Evolutionary conservation across 2,888 invertebrate species (phyloP).

Genomic region (Diarsia dahlii): DNA sequence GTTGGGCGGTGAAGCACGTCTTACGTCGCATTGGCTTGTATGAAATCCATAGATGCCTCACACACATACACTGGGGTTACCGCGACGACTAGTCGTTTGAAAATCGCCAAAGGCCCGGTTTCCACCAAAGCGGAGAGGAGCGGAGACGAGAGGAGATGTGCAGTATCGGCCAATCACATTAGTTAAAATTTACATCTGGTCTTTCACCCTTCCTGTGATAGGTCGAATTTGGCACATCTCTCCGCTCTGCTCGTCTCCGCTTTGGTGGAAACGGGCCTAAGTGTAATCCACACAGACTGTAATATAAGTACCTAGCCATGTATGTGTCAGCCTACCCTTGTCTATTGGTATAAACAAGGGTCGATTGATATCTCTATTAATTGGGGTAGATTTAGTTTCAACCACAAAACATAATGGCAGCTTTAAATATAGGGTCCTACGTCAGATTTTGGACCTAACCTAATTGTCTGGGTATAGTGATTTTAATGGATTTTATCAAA

Average conservation of each 20-base stretch:
- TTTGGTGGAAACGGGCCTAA: too few relatives aligned
- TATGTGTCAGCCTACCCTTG: conserved; percentile 14
- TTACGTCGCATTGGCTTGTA: not conserved
- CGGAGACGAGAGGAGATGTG: too few relatives aligned
- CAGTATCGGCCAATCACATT: too few relatives aligned
- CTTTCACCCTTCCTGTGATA: too few relatives aligned
- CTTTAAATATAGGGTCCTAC: not conserved
- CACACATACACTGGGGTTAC: too few relatives aligned
- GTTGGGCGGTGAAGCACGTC: not conserved
- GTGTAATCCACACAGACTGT: not conserved
- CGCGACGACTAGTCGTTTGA: not conserved
- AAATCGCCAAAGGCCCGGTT: too few relatives aligned
- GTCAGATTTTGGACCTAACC: not conserved
- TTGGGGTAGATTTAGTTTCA: not conserved
- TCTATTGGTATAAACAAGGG: conserved; percentile 33
- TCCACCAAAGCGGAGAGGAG: too few relatives aligned
- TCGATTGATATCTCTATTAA: conserved; percentile 18
- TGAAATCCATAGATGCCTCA: not conserved
- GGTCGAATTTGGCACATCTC: too few relatives aligned
- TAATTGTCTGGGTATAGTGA: not conserved
- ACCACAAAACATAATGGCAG: conserved; percentile 2
- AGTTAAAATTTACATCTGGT: too few relatives aligned
- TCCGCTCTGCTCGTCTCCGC: too few relatives aligned
- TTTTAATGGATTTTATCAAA: not conserved
- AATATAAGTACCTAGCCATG: not conserved